phyloP scores from a whole-genome alignment of 2,797 vertebrate species.

The Myotis daubentonii region DNA sequence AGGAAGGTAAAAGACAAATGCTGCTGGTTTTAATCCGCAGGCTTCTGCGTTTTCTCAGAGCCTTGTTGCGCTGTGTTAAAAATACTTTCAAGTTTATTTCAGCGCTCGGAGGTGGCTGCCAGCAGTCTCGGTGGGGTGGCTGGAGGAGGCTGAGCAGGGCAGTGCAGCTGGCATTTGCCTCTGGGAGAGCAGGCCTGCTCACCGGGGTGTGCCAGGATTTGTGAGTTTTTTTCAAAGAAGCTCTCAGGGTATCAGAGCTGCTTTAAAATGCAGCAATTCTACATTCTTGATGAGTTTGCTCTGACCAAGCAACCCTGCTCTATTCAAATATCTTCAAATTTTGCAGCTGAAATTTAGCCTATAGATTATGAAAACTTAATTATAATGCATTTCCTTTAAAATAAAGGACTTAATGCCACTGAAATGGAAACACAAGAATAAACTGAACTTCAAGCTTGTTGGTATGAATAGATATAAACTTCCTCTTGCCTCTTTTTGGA shows the following conservation, averaged over 20 bases:
- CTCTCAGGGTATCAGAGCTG: constrained; percentile 45
- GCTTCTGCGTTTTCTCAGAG: constrained; percentile 56
- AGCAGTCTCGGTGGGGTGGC: background rate
- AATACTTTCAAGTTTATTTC: constrained; percentile 73
- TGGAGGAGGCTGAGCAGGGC: background rate
- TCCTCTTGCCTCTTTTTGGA: background rate
- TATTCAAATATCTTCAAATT: constrained; percentile 18
- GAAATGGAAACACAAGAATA: background rate
- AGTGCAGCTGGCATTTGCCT: background rate
- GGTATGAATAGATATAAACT: background rate
- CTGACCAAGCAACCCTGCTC: background rate
- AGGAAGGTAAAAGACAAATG: constrained; percentile 91
- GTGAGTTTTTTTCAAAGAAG: constrained; percentile 58
- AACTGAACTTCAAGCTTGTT: background rate
- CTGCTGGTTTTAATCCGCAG: constrained; percentile 71
- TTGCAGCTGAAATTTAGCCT: constrained; percentile 43
- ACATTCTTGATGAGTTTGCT: constrained; percentile 46
- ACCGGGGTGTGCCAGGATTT: constrained; percentile 57
- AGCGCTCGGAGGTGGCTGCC: constrained; percentile 50
- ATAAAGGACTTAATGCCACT: background rate
- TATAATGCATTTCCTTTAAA: constrained; percentile 8
- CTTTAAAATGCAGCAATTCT: constrained; percentile 49
- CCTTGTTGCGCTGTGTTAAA: constrained; percentile 71
- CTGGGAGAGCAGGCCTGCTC: background rate
- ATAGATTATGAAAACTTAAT: constrained; percentile 25